Base-by-base conservation (phyloP, 2,797 vertebrate genomes). In the Enoplosus armatus region DNA sequence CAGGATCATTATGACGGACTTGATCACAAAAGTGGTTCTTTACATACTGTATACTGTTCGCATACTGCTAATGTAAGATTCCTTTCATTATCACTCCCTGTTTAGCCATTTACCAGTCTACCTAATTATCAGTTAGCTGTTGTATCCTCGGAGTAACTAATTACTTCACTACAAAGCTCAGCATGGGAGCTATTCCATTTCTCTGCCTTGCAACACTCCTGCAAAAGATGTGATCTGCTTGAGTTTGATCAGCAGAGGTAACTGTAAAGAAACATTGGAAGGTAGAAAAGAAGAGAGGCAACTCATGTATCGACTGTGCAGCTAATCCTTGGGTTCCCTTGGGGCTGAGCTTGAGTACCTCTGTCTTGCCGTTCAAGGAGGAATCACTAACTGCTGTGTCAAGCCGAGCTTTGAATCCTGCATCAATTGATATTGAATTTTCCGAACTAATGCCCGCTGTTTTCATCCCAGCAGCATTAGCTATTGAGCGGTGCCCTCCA, bases 391-490 rank as follows among this genome's bases (percentile, higher is more conserved):
- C 80, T 80, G 79, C 77, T 85, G 70, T 84, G 89, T 91, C 87
- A 86, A 87, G 67, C 79, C 22, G 1, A 58, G 65, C 87, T 85
- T 72, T 78, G 70, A 87, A 64, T 80, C 65, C 81, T 51, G 60
- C 85, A 85, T 90, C 91, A 90, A 93, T 90, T 93, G 89, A 88
- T 93, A 92, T 91, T 85, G 92, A 90, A 83, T 92, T 94, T 92
- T 87, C 71, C 87, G 62, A 22, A 5, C 79, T 84, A 81, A 89
- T 87, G 85, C 43, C 74, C 66, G 68, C 85, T 80, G 68, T 85
- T 90, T 89, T 72, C 72, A 79, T 79, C 85, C 82, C 35, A 8
- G 64, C 59, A 56, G 81, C 71, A 56, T 75, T 50, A 71, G 63
- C 76, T 73, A 79, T 37, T 79, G 85, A 76, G 64, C 45, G 43